A percentile compares a stretch with the other conserved stretches of the same genome.
Conservation (phyloP, 2,113 vertebrate genomes). For the Poeciliopsis retropinna region DNA sequence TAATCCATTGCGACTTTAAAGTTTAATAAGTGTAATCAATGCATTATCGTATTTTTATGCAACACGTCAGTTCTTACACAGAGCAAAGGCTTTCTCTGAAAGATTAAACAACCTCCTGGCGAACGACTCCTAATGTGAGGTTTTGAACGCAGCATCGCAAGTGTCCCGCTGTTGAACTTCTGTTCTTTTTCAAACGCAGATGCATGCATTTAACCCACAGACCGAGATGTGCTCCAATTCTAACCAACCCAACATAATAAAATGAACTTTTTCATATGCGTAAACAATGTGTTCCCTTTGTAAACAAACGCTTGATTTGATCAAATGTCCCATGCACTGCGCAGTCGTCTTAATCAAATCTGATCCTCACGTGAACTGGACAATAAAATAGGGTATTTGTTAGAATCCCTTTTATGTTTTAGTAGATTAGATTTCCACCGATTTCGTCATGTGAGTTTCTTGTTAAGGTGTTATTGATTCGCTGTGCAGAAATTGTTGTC, state of each 20-base stretch:
- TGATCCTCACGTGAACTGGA: background rate
- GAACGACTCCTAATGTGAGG: background rate
- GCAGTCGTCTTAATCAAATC: background rate
- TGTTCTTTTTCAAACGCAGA: background rate
- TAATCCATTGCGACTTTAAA: no score
- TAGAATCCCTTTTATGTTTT: background rate
- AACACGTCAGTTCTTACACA: background rate
- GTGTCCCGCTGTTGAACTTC: constrained; percentile 74
- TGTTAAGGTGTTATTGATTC: background rate
- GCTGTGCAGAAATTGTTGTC: background rate
- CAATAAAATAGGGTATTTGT: background rate
- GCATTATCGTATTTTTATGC: background rate
- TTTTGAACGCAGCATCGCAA: constrained; percentile 39
- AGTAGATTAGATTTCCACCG: background rate
- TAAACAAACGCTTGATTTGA: background rate
- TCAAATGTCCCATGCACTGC: background rate
- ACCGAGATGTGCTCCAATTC: constrained; percentile 1
- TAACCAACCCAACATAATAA: background rate
- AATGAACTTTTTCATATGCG: background rate
- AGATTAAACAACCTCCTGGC: background rate
- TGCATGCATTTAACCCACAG: constrained; percentile 41
- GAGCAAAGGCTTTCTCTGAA: background rate
- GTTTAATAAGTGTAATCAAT: background rate
- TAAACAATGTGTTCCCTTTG: background rate
- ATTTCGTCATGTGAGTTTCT: background rate